Base-by-base conservation (phyloP, 2,113 vertebrate genomes). In the Heterotis niloticus region DNA sequence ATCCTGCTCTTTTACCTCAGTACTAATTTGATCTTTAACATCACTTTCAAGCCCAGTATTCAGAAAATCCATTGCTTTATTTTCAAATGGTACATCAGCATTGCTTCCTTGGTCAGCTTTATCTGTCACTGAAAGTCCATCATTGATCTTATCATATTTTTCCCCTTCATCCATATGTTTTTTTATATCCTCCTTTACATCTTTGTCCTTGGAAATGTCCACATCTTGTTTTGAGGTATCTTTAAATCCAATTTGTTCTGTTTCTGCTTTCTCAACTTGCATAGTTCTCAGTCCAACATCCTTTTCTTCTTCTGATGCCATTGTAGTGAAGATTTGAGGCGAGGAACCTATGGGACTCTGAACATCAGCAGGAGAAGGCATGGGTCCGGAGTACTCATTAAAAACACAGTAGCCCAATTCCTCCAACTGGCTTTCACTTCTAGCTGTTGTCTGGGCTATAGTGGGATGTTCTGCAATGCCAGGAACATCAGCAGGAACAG, bases 351-450 rank as follows among this genome's bases (percentile, higher is more conserved):
- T 88, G 14, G 92, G 91, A 79, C 92, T 93, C 70, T 91, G 89
- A 23, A 94, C 80, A 87, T 94, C 92, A 71, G 98, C 96, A 75
- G 97, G 96, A 24, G 98, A 98, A 4, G 96, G 98, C 79, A 99
- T 94, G 0, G 98, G 98, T 13, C 96, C 96, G 4, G 96, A 98
- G 88, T 99, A 99, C 84, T 99, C 98, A 86, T 96, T 99, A 83
- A 99, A 99, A 82, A 99, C 97, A 88, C 98, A 99, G 84, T 99
- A 99, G 70, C 98, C 96, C 85, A 98, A 89, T 77, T 99, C 98
- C 88, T 99, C 98, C 0, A 95, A 83, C 69, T 99, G 97, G 84
- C 95, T 97, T 60, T 98, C 96, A 70, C 94, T 93, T 90, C 94
- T 98, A 79, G 92, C 90, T 17, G 86, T 84, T 57, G 94, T 83